A percentile compares a stretch with the other conserved stretches of the same genome.
phyloP scores from a whole-genome alignment of 2,888 invertebrate genomes.

The Polydesmus complanatus region DNA sequence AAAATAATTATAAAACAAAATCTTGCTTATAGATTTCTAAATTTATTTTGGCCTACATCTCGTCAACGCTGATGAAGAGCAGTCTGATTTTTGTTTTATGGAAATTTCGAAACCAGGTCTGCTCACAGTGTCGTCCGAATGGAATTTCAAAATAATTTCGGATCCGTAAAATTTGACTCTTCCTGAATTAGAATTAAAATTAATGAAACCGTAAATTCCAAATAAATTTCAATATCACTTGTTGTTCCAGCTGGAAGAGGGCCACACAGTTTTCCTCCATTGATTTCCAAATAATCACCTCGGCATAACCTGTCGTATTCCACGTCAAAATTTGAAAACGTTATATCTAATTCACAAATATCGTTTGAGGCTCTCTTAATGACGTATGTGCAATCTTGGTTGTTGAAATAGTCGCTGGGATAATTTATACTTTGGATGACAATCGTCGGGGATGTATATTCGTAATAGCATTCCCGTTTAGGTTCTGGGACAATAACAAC shows the following conservation, averaged over 20 bases:
- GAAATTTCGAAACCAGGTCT: conserved; percentile 22
- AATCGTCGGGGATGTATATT: background rate
- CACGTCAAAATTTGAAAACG: conserved; percentile 22
- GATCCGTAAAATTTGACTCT: conserved; percentile 14
- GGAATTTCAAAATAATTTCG: conserved; percentile 20
- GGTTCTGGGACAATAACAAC: background rate
- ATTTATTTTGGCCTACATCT: conserved; percentile 1
- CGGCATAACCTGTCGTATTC: conserved; percentile 20
- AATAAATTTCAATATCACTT: conserved; percentile 16
- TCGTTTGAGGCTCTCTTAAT: conserved; percentile 12
- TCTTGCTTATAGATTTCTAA: background rate
- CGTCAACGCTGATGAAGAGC: conserved; percentile 7
- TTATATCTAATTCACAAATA: conserved; percentile 22
- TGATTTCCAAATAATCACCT: conserved; percentile 22
- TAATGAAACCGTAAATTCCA: background rate
- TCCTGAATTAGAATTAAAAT: conserved; percentile 2
- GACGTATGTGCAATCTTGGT: conserved; percentile 14
- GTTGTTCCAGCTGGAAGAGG: conserved; percentile 19
- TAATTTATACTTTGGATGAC: conserved; percentile 7
- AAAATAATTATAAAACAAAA: background rate
- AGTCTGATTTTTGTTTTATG: conserved; percentile 19
- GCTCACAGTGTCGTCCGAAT: conserved; percentile 21
- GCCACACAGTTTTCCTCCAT: conserved; percentile 23
- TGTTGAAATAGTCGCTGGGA: background rate
- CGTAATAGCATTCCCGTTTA: background rate